Evolutionary conservation across 1,140 invertebrate genomes (phyloP).

Genomic region (Meteorus sp.): DNA sequence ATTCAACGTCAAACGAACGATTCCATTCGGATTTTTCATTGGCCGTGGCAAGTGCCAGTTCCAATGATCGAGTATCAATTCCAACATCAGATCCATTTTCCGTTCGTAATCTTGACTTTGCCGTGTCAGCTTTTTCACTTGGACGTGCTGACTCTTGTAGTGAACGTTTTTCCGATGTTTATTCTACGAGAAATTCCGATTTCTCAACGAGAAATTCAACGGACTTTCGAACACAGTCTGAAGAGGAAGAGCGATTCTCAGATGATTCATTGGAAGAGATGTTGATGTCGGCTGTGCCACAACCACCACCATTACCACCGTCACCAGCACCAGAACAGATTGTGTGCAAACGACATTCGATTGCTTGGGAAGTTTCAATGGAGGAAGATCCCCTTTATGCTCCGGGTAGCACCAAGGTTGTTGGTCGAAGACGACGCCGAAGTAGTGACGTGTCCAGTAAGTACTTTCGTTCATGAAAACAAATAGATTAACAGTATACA

Average conservation of each 20-base stretch:
- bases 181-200: constrained; percentile 53
- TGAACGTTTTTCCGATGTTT: constrained; percentile 52
- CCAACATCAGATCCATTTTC: constrained; percentile 54
- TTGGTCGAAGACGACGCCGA: constrained; percentile 59
- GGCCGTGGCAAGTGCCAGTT: constrained; percentile 54
- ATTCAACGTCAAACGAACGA: constrained; percentile 54
- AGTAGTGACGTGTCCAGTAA: constrained; percentile 62
- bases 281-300: constrained; percentile 39
- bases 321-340: constrained; percentile 35
- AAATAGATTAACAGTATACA: no score
- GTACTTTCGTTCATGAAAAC: no score
- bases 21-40: constrained; percentile 58
- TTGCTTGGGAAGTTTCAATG: constrained; percentile 81
- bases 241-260: constrained; percentile 75
- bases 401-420: constrained; percentile 74
- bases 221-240: constrained; percentile 58
- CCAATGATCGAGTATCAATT: constrained; percentile 52
- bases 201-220: constrained; percentile 54
- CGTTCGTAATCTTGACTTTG: constrained; percentile 53
- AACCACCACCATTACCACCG: constrained; percentile 55
- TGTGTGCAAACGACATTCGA: constrained; percentile 71
- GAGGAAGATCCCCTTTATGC: constrained; percentile 70
- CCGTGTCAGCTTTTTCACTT: constrained; percentile 43
- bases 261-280: constrained; percentile 79
- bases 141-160: constrained; percentile 43